phyloP scores from a whole-genome alignment of 2,113 vertebrate species.

The Engystomops pustulosus region DNA sequence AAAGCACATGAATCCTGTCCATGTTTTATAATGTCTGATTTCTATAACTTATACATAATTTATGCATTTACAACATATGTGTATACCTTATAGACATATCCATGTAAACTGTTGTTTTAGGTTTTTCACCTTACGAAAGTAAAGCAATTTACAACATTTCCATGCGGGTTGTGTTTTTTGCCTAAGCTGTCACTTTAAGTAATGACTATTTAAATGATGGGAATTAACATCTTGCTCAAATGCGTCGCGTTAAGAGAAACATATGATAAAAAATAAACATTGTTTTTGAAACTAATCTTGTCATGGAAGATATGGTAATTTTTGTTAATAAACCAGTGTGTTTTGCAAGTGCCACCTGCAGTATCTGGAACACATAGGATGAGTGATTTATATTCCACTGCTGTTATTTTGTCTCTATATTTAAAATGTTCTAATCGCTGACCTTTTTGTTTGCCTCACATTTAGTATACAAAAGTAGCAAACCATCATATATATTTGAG shows the following conservation, averaged over 20 bases:
- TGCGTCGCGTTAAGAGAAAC: constrained; percentile 38
- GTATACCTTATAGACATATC: neutral
- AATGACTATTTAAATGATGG: constrained; percentile 28
- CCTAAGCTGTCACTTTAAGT: constrained; percentile 33
- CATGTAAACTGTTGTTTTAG: neutral
- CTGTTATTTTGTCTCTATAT: neutral
- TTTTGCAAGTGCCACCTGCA: constrained; percentile 47
- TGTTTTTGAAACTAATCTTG: constrained; percentile 41
- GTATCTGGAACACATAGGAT: constrained; percentile 31
- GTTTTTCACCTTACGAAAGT: neutral
- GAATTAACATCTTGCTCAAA: constrained; percentile 45
- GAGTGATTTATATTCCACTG: neutral
- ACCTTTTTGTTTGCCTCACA: neutral
- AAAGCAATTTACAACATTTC: neutral
- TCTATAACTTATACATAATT: too few species aligned
- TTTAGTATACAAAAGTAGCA: neutral
- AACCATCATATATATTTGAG: neutral
- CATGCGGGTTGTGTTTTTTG: constrained; percentile 13
- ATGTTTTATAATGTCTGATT: too few species aligned
- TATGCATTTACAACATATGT: neutral
- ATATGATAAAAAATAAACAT: constrained; percentile 56
- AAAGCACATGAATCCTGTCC: too few species aligned
- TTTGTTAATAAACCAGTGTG: constrained; percentile 47
- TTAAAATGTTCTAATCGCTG: neutral
- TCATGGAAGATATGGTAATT: constrained; percentile 47